Base-by-base conservation (phyloP, 1,140 invertebrate genomes). In the Zaprionus tsacasi region DNA sequence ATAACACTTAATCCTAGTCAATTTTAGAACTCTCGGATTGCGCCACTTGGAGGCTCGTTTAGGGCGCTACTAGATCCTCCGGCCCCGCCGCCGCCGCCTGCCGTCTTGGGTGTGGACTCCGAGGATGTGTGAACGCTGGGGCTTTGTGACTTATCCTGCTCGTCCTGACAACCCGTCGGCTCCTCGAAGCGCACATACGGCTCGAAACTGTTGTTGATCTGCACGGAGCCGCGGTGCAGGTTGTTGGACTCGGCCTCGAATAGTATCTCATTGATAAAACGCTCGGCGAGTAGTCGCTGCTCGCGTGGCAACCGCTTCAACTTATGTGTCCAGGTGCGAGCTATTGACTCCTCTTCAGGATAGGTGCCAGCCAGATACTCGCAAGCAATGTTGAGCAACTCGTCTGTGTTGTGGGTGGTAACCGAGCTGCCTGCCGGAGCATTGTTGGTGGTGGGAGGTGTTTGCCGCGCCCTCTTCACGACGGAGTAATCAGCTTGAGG, bases 261-360 rank as follows among this genome's bases (percentile, higher is more conserved):
- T 0, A 92, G 78, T n/a, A 92, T 91, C 45, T 92, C 91, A 30
- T 92, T 92, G n/a, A 92, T 92, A 25, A 91, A 92, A 1, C 89
- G 89, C 66, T 92, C 91, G 11, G 91, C 91, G 5, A 92, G 73
- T 6, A 92, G 72, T 0, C 91, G 75, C 36, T 92, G 91, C 25
- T 91, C 87, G 8, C 85, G 79, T 0, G 82, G 81, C 38, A 92
- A 63, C 17, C 91, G 72, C 55, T 92, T 92, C 5, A 92, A 45
- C 50, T 92, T 92, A 59, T 83, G 66, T 11, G 91, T 90, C 91
- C 91, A 92, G 3, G 91, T 92, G 17, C 91, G 79, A 7, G 91
- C 82, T 0, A 92, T 89, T 0, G 91, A 91, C 60, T 92, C 91
- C 68, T 92, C 91, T 66, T 92, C 91, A 6, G 91, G 91, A 79